These are phyloP conservation scores for Phenganax marumi DNA, from an alignment of 92 coral and sea anemone species.

Conservation along the genomic window DNA sequence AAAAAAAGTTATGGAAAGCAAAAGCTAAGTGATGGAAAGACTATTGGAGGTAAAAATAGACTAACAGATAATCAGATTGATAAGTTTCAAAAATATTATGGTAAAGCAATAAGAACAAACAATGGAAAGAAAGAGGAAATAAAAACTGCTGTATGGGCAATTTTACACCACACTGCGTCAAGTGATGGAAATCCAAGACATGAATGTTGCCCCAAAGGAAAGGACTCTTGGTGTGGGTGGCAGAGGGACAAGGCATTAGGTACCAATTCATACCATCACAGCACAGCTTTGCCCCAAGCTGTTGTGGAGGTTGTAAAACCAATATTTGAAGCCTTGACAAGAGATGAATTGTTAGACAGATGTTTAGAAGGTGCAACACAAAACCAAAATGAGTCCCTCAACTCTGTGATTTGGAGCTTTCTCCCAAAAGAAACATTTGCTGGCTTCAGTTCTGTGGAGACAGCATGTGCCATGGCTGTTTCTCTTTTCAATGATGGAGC, in stretches of 20 bases:
- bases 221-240: neutral
- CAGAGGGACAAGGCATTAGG: neutral
- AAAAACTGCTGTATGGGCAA: conserved; percentile 28
- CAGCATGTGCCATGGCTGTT: conserved; percentile 46
- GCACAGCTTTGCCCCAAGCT: conserved; percentile 2
- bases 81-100: conserved; percentile 45
- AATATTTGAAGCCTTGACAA: conserved; percentile 3
- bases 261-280: neutral
- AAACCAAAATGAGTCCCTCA: conserved; percentile 38
- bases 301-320: conserved; percentile 11
- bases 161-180: conserved; percentile 28
- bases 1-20: neutral
- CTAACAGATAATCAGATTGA: conserved; percentile 52
- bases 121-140: conserved; percentile 21
- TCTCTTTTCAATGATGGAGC: conserved; percentile 44
- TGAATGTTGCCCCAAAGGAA: neutral
- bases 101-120: conserved; percentile 28
- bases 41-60: conserved; percentile 13
- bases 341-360: conserved; percentile 5
- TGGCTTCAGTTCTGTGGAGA: conserved; percentile 33
- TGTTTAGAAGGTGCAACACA: conserved; percentile 37
- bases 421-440: conserved; percentile 29
- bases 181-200: conserved; percentile 22
- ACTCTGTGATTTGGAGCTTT: conserved; percentile 28
- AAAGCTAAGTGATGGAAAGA: conserved; percentile 1